A percentile compares a stretch with the other conserved stretches of the same genome.
phyloP scores from a whole-genome alignment of 2,113 vertebrate genomes.

The Amphiprion percula region DNA sequence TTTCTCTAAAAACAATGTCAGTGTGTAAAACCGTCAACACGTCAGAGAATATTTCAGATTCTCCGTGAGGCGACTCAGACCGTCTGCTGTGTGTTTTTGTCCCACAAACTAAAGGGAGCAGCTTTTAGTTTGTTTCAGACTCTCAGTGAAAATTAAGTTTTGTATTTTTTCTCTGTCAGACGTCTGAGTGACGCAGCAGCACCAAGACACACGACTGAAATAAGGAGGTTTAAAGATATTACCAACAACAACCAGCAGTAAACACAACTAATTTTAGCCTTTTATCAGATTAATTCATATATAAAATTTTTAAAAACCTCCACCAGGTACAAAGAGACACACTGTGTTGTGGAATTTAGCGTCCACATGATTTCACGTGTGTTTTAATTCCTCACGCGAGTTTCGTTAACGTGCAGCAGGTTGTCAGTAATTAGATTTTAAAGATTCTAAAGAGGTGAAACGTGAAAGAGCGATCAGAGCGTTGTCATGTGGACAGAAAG shows the following conservation, averaged over 20 bases:
- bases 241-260: too few relatives aligned
- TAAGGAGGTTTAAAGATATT: too few relatives aligned
- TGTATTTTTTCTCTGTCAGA: constrained; percentile 8
- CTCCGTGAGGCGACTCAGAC: constrained; percentile 8
- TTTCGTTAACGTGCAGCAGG: constrained; percentile 11
- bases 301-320: not conserved
- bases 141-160: not conserved
- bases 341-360: not conserved
- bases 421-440: constrained; percentile 8
- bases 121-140: constrained; percentile 2
- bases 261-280: too few relatives aligned
- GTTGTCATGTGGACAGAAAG: not conserved
- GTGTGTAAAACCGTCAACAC: constrained; percentile 38
- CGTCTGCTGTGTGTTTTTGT: constrained; percentile 14
- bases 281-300: too few relatives aligned
- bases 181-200: not conserved
- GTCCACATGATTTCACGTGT: not conserved
- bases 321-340: not conserved
- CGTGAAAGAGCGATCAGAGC: too few relatives aligned
- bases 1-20: constrained; percentile 33
- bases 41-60: constrained; percentile 43
- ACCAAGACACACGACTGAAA: too few relatives aligned
- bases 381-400: constrained; percentile 12
- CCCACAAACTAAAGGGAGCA: not conserved
- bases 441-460: not conserved